These are phyloP conservation scores for Fragum whitleyi DNA, from an alignment of 2,888 invertebrate species.

Conservation along the genomic window DNA sequence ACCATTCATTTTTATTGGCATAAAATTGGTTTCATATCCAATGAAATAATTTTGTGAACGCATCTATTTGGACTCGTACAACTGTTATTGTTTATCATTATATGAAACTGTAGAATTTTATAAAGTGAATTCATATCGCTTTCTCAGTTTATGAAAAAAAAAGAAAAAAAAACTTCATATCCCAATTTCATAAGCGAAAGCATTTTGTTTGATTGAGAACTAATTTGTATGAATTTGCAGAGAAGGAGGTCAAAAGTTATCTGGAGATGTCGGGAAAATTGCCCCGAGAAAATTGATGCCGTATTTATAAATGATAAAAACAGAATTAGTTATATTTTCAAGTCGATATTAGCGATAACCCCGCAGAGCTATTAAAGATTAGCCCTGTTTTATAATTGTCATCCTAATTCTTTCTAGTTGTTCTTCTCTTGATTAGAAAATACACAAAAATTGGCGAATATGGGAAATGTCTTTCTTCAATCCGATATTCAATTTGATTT, in stretches of 20 bases:
- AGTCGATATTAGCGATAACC: constrained; percentile 48
- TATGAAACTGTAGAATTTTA: no score
- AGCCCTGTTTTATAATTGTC: constrained; percentile 20
- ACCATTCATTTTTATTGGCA: no score
- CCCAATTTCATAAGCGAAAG: not conserved
- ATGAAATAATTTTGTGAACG: no score
- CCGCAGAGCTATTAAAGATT: constrained; percentile 29
- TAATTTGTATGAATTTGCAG: constrained; percentile 10
- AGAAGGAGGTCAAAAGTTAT: constrained; percentile 58
- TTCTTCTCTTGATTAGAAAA: not conserved
- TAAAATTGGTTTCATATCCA: no score
- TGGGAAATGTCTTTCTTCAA: no score
- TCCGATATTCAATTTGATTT: no score
- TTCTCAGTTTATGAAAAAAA: no score
- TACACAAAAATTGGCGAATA: no score
- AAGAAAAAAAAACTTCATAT: no score
- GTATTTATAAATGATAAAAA: constrained; percentile 56
- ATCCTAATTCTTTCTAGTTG: not conserved
- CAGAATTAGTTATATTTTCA: constrained; percentile 55
- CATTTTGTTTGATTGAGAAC: not conserved
- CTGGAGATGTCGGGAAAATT: constrained; percentile 54
- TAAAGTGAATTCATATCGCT: no score
- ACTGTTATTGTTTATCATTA: no score
- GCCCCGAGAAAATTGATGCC: constrained; percentile 62
- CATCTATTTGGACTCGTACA: no score